These are phyloP conservation scores for Acipenser transmontanus DNA, from an alignment of 2,797 vertebrate species.

Conservation along the genomic window DNA sequence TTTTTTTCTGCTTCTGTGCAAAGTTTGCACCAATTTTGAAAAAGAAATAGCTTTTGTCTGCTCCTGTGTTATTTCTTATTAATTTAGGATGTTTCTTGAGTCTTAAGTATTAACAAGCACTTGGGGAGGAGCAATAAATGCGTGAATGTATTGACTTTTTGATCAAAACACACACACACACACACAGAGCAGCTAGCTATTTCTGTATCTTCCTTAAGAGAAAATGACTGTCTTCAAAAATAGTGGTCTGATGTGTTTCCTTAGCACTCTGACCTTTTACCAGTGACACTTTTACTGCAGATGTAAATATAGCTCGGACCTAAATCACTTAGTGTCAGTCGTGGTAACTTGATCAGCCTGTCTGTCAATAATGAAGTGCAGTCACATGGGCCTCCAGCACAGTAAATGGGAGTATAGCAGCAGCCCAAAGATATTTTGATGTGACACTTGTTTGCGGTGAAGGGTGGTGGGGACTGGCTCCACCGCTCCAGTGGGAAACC, in stretches of 20 bases:
- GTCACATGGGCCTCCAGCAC: constrained; percentile 46
- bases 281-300: constrained; percentile 57
- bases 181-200: too few species aligned
- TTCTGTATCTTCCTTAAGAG: too few species aligned
- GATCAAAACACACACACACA: too few species aligned
- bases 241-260: constrained; percentile 46
- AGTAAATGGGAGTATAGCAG: constrained; percentile 33
- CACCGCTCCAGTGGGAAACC: constrained; percentile 41
- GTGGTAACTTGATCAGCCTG: constrained; percentile 58
- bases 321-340: constrained; percentile 53
- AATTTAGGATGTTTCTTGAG: too few species aligned
- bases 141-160: too few species aligned
- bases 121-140: too few species aligned
- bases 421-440: constrained; percentile 51
- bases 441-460: constrained; percentile 52
- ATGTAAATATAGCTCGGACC: constrained; percentile 64
- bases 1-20: too few species aligned
- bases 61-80: too few species aligned
- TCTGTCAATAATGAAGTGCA: constrained; percentile 45
- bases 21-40: too few species aligned
- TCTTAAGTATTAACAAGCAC: too few species aligned
- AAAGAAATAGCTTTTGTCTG: too few species aligned
- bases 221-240: constrained; percentile 26
- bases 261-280: constrained; percentile 61
- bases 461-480: constrained; percentile 30